A percentile compares a stretch with the other conserved stretches of the same genome.
Evolutionary conservation across 2,113 vertebrate species (phyloP).

Genomic region (Chloebia gouldiae): DNA sequence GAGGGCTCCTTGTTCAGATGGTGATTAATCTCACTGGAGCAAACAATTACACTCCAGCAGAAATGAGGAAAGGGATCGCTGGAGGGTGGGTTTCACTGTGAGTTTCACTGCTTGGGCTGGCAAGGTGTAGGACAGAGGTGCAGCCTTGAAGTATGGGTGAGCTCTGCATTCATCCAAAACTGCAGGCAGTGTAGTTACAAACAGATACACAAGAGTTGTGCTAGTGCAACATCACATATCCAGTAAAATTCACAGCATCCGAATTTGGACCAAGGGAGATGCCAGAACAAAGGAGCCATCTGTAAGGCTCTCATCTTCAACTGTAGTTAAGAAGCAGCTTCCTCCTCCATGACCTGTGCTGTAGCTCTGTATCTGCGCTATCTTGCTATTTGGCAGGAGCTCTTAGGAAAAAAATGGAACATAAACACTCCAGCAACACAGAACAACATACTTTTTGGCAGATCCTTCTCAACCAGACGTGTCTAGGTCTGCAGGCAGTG

Average conservation of each 20-base stretch:
- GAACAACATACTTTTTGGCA: conserved; percentile 4
- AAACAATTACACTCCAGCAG: not conserved
- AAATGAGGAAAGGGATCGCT: not conserved
- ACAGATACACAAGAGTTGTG: not conserved
- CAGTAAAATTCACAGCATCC: not conserved
- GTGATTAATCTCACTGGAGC: not conserved
- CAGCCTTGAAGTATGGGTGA: not conserved
- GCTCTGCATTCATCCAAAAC: not conserved
- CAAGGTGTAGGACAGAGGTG: not conserved
- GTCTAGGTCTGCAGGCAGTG: not conserved
- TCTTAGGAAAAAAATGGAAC: not conserved
- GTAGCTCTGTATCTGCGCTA: not conserved
- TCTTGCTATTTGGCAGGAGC: not conserved
- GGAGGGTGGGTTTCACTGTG: not conserved
- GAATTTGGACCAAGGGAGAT: not conserved
- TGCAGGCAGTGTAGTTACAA: not conserved
- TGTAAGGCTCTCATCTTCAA: not conserved
- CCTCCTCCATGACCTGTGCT: not conserved
- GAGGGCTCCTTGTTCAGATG: not conserved
- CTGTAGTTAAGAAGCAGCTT: not conserved
- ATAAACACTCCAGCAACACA: not conserved
- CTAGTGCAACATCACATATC: not conserved
- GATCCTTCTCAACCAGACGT: not conserved
- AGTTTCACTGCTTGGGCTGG: not conserved
- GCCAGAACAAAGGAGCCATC: not conserved